Evolutionary conservation across 2,113 vertebrate species (phyloP), one percentile per base, ranked within the genome.

Genomic region (Pygoscelis adeliae): DNA sequence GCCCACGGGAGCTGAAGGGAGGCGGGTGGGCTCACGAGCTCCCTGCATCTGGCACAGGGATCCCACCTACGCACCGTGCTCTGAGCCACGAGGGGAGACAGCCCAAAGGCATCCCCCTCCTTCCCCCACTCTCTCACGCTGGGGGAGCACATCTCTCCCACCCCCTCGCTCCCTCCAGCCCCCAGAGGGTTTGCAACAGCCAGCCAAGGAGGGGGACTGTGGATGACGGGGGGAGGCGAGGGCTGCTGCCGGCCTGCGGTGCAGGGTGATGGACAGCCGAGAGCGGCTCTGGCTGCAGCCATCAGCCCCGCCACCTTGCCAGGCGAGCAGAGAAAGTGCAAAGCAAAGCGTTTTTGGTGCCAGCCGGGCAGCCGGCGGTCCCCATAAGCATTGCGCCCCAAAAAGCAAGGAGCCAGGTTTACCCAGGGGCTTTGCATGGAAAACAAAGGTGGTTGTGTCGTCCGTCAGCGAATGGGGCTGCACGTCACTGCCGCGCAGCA

Each of bases 391-490:
- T 25, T 5, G 2, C 5, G 6, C 14, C 85, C 67, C 66, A 62
- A 29, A 9, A 86, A 70, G 36, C 30, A 5, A 61, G 72, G 36
- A 62, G 77, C 50, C 56, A 11, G 49, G 29, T 20, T 44, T 25
- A 7, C 26, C 73, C 2, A 2, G 66, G 63, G 77, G 74, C 49
- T 72, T 61, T 3, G 2, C 15, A 2, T 25, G 89, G 77, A 58
- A 87, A 83, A 62, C 2, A 5, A 62, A 29, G 50, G 76, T 15
- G 50, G 76, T 15, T 2, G 1, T 22, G 73, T 4, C 5, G 5
- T 5, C 78, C 3, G 0, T 29, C 82, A 9, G 56, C 4, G 14
- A 62, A 55, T 0, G 0, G 81, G 69, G 62, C 56, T 50, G 50
- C 88, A 30, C 8, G 0, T 19, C 30, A 6, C 65, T 55, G 76